A percentile compares a stretch with the other conserved stretches of the same genome.
Conservation (phyloP, 2,113 vertebrate species). For the Anguilla rostrata region DNA sequence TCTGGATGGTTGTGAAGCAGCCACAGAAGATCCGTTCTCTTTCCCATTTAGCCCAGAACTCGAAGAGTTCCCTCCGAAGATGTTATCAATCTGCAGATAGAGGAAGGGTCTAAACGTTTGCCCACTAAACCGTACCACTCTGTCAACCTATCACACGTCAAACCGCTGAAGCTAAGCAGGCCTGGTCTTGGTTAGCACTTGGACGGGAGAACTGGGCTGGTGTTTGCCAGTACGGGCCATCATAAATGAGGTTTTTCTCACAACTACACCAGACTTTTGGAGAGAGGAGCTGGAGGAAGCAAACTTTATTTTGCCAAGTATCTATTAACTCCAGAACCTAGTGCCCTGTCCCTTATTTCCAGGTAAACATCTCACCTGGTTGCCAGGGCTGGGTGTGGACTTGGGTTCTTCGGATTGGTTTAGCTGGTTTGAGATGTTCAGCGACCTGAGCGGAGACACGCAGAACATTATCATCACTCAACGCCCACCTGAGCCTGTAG, state of each 20-base stretch:
- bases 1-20: slow-evolving; percentile 72
- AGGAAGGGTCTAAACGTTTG: background rate
- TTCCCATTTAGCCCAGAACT: slow-evolving; percentile 76
- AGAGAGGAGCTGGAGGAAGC: background rate
- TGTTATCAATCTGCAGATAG: slow-evolving; percentile 79
- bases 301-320: background rate
- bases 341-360: background rate
- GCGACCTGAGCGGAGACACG: slow-evolving; percentile 53
- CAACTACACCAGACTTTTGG: background rate
- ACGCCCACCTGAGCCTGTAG: background rate
- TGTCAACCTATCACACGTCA: background rate
- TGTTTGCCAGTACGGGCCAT: too few relatives aligned
- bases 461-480: background rate
- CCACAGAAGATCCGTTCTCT: slow-evolving; percentile 75
- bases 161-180: too few relatives aligned
- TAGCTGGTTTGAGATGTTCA: slow-evolving; percentile 84
- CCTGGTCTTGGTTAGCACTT: too few relatives aligned
- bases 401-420: slow-evolving; percentile 77
- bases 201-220: too few relatives aligned
- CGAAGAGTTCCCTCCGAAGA: slow-evolving; percentile 77
- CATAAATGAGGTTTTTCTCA: background rate
- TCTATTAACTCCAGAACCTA: background rate
- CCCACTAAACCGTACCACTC: too few relatives aligned
- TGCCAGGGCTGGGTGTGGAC: slow-evolving; percentile 63
- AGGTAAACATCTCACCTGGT: slow-evolving; percentile 71